Evolutionary conservation across 2,797 vertebrate genomes (phyloP), one percentile per base, ranked within the genome.

Genomic region (Tolypeutes matacus): DNA sequence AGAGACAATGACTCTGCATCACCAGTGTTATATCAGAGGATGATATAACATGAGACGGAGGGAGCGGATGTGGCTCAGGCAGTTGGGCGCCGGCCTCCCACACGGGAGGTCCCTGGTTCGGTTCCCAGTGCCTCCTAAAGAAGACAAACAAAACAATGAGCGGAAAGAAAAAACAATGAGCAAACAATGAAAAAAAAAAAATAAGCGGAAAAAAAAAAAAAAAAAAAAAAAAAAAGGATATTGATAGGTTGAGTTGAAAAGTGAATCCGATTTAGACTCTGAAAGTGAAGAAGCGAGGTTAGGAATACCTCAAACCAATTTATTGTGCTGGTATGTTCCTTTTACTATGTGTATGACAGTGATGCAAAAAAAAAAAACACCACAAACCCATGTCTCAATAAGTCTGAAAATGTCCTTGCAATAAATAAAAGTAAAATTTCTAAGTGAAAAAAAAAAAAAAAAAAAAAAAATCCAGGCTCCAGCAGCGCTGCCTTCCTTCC

Each of bases 381-480:
- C 4, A 15, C 56, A 53, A 75, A 46, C 9, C 31, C 23, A 4
- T 65, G 25, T 73, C 46, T 75, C 27, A 56, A n/a, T 23, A 62
- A 81, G 51, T 21, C 64, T 82, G 29, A 70, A 42, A 53, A 39
- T 67, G 72, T 83, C 5, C 31, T 80, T 89, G 72, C 29, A 42
- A n/a, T 83, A 67, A 77, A 15, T 2, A 53, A 70, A 31, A 56
- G 65, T 31, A 77, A 72, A 73, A 75, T 46, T n/a, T 78, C 62
- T 51, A 56, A 90, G 73, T 51, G 67, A 36, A 73, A 95, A 82
- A 27, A n/a, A n/a, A n/a, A n/a, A n/a, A n/a, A n/a, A n/a, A n/a
- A n/a, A n/a, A n/a, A n/a, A n/a, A n/a, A n/a, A n/a, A n/a, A n/a
- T n/a, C 53, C 51, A 53, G 17, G 17, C 15, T 5, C 18, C 18